These are phyloP conservation scores for Melieria omissa DNA, from an alignment of 2,888 invertebrate genomes.

Conservation along the genomic window DNA sequence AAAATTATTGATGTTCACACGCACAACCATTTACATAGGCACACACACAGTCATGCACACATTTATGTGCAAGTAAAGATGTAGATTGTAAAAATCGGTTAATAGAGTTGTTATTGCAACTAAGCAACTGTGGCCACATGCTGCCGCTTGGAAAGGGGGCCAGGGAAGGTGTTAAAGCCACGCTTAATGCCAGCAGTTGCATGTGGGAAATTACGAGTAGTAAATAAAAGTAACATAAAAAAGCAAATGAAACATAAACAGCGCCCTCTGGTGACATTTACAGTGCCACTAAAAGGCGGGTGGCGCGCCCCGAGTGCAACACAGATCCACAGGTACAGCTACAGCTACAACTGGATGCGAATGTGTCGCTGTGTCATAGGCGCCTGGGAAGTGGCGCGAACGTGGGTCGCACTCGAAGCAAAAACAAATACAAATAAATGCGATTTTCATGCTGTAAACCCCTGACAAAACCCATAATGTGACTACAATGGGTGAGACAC, in stretches of 20 bases:
- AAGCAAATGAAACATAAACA: conserved; percentile 42
- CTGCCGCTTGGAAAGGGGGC: too few relatives aligned
- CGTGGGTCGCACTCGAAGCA: neutral
- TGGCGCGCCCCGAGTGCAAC: neutral
- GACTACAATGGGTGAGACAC: conserved; percentile 14
- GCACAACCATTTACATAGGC: too few relatives aligned
- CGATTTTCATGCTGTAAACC: conserved; percentile 42
- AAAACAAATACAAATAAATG: conserved; percentile 31
- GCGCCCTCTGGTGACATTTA: conserved; percentile 24
- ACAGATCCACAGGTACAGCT: conserved; percentile 1
- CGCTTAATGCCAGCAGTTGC: too few relatives aligned
- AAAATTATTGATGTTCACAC: too few relatives aligned
- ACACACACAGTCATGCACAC: too few relatives aligned
- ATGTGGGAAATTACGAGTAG: conserved; percentile 11
- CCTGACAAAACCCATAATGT: conserved; percentile 28
- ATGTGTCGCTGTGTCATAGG: too few relatives aligned
- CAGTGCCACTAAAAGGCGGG: neutral
- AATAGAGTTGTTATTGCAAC: too few relatives aligned
- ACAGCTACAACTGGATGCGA: neutral
- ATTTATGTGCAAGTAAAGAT: too few relatives aligned
- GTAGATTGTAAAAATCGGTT: too few relatives aligned
- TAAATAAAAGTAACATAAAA: conserved; percentile 34
- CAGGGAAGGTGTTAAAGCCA: too few relatives aligned
- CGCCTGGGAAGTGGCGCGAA: too few relatives aligned
- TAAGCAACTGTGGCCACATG: too few relatives aligned